Percentiles rank a stretch among this genome's conserved stretches.
Evolutionary conservation across 2,888 invertebrate species (phyloP).

Genomic region (Xylota segnis): DNA sequence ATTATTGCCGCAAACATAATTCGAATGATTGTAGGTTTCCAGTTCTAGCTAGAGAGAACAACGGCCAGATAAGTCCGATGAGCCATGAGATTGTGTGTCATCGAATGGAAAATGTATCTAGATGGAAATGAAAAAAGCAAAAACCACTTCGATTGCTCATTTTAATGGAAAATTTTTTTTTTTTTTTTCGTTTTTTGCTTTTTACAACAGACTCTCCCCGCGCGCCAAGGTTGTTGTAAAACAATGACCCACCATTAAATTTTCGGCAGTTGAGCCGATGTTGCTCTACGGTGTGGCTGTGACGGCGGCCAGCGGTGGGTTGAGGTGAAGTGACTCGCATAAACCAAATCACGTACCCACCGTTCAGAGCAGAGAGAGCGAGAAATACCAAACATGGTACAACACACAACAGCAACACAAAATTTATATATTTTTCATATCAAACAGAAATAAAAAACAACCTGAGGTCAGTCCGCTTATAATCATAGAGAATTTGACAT

Average conservation of each 20-base stretch:
- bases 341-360: constrained; percentile 40
- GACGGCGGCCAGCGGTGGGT: neutral
- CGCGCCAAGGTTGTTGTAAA: constrained; percentile 53
- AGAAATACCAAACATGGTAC: constrained; percentile 37
- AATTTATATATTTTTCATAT: constrained; percentile 1
- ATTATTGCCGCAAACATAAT: constrained; percentile 59
- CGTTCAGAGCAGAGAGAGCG: neutral
- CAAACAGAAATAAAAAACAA: constrained; percentile 16
- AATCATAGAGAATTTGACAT: constrained; percentile 54
- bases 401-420: constrained; percentile 15
- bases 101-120: constrained; percentile 48
- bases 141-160: constrained; percentile 27
- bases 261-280: constrained; percentile 34
- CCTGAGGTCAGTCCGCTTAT: constrained; percentile 50
- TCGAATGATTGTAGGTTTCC: constrained; percentile 62
- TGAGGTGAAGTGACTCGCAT: constrained; percentile 3
- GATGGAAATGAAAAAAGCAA: neutral
- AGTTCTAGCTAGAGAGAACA: neutral
- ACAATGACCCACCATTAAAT: constrained; percentile 53
- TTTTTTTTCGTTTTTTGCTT: neutral
- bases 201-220: constrained; percentile 26
- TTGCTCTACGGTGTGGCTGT: neutral
- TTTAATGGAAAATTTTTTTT: constrained; percentile 40
- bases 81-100: constrained; percentile 47
- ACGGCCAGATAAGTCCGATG: constrained; percentile 2